These are phyloP conservation scores for Psephotus haematonotus DNA, from an alignment of 2,113 vertebrate genomes.

Conservation along the genomic window DNA sequence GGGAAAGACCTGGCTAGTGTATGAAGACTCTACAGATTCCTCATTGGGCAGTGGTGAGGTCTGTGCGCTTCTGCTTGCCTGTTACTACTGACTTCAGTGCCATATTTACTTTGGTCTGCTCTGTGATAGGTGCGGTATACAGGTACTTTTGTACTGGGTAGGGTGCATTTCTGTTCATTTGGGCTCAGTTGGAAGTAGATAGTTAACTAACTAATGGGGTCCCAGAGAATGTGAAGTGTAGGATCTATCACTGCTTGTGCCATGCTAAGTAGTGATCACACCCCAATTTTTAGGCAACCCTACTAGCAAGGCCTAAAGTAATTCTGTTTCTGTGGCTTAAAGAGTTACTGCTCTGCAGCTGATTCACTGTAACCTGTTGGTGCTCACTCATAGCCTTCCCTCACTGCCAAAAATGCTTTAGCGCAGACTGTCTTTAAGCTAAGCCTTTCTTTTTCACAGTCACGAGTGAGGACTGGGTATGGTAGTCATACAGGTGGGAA, in stretches of 20 bases:
- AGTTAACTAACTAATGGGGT: not conserved
- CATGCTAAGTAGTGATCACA: not conserved
- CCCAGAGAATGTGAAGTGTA: not conserved
- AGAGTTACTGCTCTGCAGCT: not conserved
- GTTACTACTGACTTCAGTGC: not conserved
- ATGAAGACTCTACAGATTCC: not conserved
- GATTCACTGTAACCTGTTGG: not conserved
- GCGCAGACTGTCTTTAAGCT: not conserved
- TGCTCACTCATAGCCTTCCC: not conserved
- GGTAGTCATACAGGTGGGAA: not conserved
- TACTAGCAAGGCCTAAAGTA: not conserved
- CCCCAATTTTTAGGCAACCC: not conserved
- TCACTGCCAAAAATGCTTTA: not conserved
- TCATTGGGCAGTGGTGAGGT: accelerated
- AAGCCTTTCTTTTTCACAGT: not conserved
- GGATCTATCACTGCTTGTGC: not conserved
- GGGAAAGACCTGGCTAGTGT: not conserved
- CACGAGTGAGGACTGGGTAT: not conserved
- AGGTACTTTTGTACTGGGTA: not conserved
- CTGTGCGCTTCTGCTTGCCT: not conserved
- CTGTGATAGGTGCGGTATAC: not conserved
- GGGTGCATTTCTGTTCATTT: not conserved
- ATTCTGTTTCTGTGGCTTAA: not conserved
- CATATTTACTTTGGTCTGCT: not conserved
- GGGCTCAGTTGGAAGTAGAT: not conserved